These are phyloP conservation scores for Drosophila tripunctata DNA, from an alignment of 2,888 invertebrate species.

Conservation along the genomic window DNA sequence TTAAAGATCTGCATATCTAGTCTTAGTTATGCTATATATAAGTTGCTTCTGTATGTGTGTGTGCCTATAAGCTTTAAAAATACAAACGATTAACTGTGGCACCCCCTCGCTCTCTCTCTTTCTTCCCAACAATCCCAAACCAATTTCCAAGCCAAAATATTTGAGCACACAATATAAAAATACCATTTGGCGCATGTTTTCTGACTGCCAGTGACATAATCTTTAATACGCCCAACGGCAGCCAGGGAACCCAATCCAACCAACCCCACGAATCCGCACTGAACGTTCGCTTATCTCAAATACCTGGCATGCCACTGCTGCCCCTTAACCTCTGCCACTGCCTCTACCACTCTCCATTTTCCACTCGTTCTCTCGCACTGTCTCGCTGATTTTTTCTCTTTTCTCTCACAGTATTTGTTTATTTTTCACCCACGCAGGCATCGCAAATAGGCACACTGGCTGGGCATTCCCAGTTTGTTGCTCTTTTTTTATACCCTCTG, in stretches of 20 bases:
- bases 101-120: too few relatives aligned
- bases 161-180: conserved; percentile 56
- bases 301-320: conserved; percentile 44
- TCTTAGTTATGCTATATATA: background rate
- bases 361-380: background rate
- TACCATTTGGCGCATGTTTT: conserved; percentile 53
- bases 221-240: conserved; percentile 45
- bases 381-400: background rate
- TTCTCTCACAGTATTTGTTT: conserved; percentile 38
- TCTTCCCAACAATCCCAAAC: background rate
- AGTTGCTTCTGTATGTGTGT: background rate
- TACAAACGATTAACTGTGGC: conserved; percentile 18
- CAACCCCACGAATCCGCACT: background rate
- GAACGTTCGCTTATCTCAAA: conserved; percentile 45
- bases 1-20: conserved; percentile 14
- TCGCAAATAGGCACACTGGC: conserved; percentile 34
- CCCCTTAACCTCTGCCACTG: background rate
- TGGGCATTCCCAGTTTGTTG: conserved; percentile 14
- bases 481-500: background rate
- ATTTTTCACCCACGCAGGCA: conserved; percentile 30
- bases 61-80: conserved; percentile 5
- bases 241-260: background rate
- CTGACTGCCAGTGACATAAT: conserved; percentile 52
- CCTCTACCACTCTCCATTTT: background rate
- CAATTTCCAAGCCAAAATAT: conserved; percentile 25